Evolutionary conservation across 2,888 invertebrate genomes (phyloP).

Genomic region (Eristalis tenax): DNA sequence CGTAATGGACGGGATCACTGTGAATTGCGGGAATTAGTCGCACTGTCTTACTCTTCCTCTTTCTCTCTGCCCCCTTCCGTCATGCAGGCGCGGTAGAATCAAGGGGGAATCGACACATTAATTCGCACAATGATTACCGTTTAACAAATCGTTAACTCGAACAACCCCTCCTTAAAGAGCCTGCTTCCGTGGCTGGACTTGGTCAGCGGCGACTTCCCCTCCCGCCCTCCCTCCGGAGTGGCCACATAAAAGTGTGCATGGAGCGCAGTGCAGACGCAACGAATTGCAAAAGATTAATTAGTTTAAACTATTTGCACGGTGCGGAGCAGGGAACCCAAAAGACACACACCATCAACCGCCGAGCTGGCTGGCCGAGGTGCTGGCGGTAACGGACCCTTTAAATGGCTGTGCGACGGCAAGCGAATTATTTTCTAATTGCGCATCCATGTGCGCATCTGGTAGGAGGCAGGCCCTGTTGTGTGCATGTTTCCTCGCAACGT

Average conservation of each 20-base stretch:
- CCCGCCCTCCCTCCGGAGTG: not conserved
- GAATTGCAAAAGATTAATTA: constrained; percentile 67
- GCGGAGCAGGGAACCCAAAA: constrained; percentile 24
- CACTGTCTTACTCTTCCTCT: constrained; percentile 4
- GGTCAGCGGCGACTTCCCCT: not conserved
- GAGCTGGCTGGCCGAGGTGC: constrained; percentile 2
- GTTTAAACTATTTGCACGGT: constrained; percentile 60
- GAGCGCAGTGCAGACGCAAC: constrained; percentile 35
- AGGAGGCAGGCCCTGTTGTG: not conserved
- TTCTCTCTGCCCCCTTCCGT: not conserved
- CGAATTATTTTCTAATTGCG: constrained; percentile 66
- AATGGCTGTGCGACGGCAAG: constrained; percentile 45
- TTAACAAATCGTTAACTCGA: constrained; percentile 68
- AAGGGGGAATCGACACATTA: constrained; percentile 24
- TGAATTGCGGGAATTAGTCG: constrained; percentile 58
- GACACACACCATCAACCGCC: constrained; percentile 1
- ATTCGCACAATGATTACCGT: constrained; percentile 72
- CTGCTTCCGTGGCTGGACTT: constrained; percentile 24
- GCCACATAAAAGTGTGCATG: too few relatives aligned
- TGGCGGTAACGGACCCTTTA: constrained; percentile 31
- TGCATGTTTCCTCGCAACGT: constrained; percentile 1
- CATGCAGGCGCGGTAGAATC: not conserved
- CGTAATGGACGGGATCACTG: constrained; percentile 60
- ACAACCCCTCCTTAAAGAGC: constrained; percentile 27
- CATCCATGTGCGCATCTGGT: constrained; percentile 26